Base-by-base conservation (phyloP, 2,888 invertebrate genomes). In the Hypercompe scribonia region DNA sequence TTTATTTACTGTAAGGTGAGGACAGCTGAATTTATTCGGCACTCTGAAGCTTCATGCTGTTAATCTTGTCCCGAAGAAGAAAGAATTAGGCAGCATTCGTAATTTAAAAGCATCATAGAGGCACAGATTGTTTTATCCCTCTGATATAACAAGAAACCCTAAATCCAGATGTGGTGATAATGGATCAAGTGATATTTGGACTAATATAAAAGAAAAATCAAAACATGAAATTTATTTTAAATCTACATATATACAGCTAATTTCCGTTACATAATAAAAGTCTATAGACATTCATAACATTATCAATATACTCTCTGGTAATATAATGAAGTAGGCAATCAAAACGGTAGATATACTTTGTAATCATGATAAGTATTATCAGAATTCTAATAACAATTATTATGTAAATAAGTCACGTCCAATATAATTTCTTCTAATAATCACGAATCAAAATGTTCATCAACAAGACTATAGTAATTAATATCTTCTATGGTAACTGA, bases 1-100 rank as follows among this genome's bases (percentile, higher is more conserved):
- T 84, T 78, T 82, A 85, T 81, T 75, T 76, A 39, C 77, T 78
- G 75, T 77, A 76, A 84, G 78, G 74, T 68, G 73, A 74, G 65
- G 72, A 50, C 36, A 70, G 71, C 74, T 71, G 33, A 65, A 68
- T 65, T 72, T 8, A 54, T 54, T 54, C 34, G 8, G n/a, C 8
- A 8, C 15, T 18, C 7, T 61, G 34, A 68, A 54, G 33, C n/a
- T 28, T 54, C n/a, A 31, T 7, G 15, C 18, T 31, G 18, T 10
- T 13, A 4, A n/a, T n/a, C 13, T 58, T 58, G 28, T 3, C 28
- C 7, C 28, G 0, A 58, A 28, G 28, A 28, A 58, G 3, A 28
- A 58, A 58, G 0, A n/a, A 54, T 54, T 24, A 0, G n/a, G n/a
- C n/a, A n/a, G n/a, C 11, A n/a, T 54, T 54, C n/a, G 8, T 54